Conservation (phyloP, 2,888 invertebrate species). For the Malacosoma neustria region DNA sequence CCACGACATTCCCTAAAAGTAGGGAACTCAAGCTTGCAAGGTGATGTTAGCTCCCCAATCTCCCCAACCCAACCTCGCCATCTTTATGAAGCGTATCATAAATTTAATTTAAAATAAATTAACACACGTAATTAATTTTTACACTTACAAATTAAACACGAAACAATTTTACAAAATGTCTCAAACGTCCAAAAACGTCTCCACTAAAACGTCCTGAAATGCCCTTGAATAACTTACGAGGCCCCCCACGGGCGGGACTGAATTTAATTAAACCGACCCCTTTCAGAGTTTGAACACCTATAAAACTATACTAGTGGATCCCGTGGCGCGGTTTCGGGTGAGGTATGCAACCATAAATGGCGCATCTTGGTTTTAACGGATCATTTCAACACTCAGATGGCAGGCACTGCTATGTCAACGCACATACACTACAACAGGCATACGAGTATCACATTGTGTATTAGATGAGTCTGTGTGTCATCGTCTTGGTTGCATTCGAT, state of each 20-base stretch:
- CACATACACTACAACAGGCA: too few relatives aligned
- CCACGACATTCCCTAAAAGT: too few relatives aligned
- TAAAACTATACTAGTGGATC: neutral
- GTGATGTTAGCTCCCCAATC: too few relatives aligned
- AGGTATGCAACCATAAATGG: too few relatives aligned
- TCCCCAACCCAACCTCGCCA: neutral
- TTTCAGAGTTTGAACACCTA: neutral
- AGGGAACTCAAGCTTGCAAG: too few relatives aligned
- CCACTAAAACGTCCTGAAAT: neutral
- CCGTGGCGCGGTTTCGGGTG: neutral
- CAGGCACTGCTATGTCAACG: too few relatives aligned
- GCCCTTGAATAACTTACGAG: neutral
- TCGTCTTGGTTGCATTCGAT: too few relatives aligned
- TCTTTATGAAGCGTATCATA: neutral
- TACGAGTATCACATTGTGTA: too few relatives aligned
- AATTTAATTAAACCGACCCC: neutral
- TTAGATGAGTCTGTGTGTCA: too few relatives aligned
- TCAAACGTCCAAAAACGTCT: neutral
- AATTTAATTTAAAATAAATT: neutral
- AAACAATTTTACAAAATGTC: neutral
- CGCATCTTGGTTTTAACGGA: too few relatives aligned
- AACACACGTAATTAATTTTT: neutral
- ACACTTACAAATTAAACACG: neutral
- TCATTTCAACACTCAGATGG: too few relatives aligned
- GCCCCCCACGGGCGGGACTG: neutral